These are phyloP conservation scores for Sericinus montela DNA, from an alignment of 2,888 invertebrate genomes.

Conservation along the genomic window DNA sequence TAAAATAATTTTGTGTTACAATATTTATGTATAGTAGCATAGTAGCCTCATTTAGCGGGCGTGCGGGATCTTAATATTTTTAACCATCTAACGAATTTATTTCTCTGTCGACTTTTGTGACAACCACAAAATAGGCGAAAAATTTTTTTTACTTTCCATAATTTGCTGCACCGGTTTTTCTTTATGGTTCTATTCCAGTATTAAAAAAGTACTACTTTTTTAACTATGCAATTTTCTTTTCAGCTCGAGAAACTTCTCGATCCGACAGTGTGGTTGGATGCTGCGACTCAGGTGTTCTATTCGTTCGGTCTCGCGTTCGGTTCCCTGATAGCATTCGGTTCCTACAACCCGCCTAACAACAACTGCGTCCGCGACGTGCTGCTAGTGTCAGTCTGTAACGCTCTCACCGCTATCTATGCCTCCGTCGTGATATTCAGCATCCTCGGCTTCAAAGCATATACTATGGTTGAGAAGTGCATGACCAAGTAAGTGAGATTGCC, in stretches of 20 bases:
- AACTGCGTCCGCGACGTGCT: conserved; percentile 97
- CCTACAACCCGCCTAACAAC: conserved; percentile 97
- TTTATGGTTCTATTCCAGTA: neutral
- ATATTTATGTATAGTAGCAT: too few species aligned
- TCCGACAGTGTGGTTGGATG: conserved; percentile 98
- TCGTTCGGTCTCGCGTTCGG: conserved; percentile 97
- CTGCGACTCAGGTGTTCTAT: conserved; percentile 98
- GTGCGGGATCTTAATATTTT: too few species aligned
- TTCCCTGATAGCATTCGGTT: conserved; percentile 96
- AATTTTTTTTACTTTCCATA: too few species aligned
- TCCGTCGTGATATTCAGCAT: conserved; percentile 97
- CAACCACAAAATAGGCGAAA: too few species aligned
- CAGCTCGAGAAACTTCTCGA: conserved; percentile 84
- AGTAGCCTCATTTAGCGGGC: too few species aligned
- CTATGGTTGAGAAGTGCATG: conserved; percentile 88
- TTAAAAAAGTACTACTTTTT: too few species aligned
- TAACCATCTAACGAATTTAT: too few species aligned
- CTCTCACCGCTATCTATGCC: conserved; percentile 97
- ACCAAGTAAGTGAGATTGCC: conserved; percentile 50
- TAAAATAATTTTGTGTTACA: too few species aligned
- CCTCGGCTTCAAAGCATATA: conserved; percentile 94
- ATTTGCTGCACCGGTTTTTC: too few species aligned
- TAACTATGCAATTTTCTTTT: neutral
- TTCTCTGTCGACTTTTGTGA: too few species aligned
- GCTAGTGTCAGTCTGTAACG: conserved; percentile 94